phyloP scores from a whole-genome alignment of 2,113 vertebrate genomes.

The human (Homo sapiens) region DNA sequence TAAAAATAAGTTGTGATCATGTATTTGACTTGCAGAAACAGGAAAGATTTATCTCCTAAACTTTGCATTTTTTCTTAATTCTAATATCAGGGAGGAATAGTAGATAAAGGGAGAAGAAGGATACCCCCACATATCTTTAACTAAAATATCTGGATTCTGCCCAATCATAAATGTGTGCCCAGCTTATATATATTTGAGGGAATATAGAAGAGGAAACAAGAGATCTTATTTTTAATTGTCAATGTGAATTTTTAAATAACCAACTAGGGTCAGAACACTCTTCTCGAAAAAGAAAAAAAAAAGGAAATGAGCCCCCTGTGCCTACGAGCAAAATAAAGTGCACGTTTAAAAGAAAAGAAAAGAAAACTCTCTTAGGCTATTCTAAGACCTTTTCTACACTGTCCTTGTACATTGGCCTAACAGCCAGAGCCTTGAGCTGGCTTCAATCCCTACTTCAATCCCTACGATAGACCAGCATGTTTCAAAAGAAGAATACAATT shows the following conservation, averaged over 20 bases:
- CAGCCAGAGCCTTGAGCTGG: background rate
- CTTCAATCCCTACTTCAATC: background rate
- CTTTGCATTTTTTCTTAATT: background rate
- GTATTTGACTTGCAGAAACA: background rate
- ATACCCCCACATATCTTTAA: background rate
- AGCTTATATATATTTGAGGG: background rate
- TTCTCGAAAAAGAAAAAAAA: no score
- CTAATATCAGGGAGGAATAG: background rate
- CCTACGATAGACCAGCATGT: background rate
- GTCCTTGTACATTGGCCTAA: background rate
- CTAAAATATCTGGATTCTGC: background rate
- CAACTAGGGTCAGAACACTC: background rate
- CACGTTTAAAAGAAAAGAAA: no score
- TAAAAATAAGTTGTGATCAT: constrained; percentile 7
- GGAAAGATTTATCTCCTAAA: background rate
- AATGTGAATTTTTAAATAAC: constrained; percentile 19
- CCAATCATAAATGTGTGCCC: background rate
- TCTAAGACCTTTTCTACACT: background rate
- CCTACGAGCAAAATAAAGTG: no score
- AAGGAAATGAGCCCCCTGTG: no score
- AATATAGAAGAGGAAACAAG: background rate
- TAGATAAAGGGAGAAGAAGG: background rate
- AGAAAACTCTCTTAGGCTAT: background rate
- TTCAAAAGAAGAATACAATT: background rate
- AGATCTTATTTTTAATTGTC: background rate